Conservation (phyloP, 2,888 invertebrate species). For the Cyrtodaria siliqua region DNA sequence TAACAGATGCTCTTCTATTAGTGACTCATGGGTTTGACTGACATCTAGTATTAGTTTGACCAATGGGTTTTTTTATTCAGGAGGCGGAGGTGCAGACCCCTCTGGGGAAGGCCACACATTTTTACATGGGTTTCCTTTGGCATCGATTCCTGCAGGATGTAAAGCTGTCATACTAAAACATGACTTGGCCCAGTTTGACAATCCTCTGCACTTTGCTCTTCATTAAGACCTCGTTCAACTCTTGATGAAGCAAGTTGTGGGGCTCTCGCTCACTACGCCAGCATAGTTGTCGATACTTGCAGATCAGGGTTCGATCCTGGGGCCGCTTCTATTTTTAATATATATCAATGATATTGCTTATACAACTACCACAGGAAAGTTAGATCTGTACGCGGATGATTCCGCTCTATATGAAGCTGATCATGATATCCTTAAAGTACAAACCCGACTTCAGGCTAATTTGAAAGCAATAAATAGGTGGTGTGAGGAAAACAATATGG, state of each 20-base stretch:
- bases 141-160: slow-evolving; percentile 35
- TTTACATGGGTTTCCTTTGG: slow-evolving; percentile 7
- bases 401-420: no score
- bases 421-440: no score
- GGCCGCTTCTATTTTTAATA: no score
- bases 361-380: no score
- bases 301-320: no score
- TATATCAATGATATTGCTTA: no score
- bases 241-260: slow-evolving; percentile 50
- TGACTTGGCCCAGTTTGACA: slow-evolving; percentile 47
- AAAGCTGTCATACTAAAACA: not conserved
- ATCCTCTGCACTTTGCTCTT: slow-evolving; percentile 38
- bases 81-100: slow-evolving; percentile 3
- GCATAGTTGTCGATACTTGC: no score
- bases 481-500: no score
- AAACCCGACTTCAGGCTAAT: no score
- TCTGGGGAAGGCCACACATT: slow-evolving; percentile 29
- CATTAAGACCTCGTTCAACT: slow-evolving; percentile 45
- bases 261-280: slow-evolving; percentile 63
- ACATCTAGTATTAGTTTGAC: slow-evolving; percentile 10
- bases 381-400: no score
- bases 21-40: not conserved
- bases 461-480: no score
- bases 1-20: slow-evolving; percentile 15
- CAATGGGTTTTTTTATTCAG: not conserved